A percentile compares a stretch with the other conserved stretches of the same genome.
Evolutionary conservation across 2,113 vertebrate species (phyloP).

Genomic region (Xyliphius kryptos): DNA sequence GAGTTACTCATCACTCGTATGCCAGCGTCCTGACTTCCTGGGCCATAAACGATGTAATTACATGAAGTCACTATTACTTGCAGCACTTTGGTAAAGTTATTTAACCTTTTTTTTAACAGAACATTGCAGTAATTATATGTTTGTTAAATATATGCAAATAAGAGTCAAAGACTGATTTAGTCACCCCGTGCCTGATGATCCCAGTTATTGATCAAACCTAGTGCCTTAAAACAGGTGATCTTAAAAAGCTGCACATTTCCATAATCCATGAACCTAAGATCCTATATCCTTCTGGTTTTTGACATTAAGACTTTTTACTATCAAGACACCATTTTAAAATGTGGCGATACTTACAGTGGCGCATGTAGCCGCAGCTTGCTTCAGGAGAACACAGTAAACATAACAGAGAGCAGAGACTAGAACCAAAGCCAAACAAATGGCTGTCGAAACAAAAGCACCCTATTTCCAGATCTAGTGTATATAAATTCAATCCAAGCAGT

Average conservation of each 20-base stretch:
- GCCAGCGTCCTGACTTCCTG: slow-evolving; percentile 2
- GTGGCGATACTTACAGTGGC: slow-evolving; percentile 50
- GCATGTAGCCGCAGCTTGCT: slow-evolving; percentile 27
- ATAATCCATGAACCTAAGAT: slow-evolving; percentile 49
- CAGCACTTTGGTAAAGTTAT: slow-evolving; percentile 48
- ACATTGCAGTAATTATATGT: neutral
- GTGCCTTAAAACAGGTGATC: slow-evolving; percentile 50
- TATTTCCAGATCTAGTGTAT: slow-evolving; percentile 30
- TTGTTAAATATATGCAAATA: neutral
- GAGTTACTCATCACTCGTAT: slow-evolving; percentile 42
- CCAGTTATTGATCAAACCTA: neutral
- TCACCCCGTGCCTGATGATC: no score
- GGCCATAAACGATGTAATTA: slow-evolving; percentile 43
- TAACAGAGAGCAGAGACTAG: slow-evolving; percentile 19
- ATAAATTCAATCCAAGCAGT: slow-evolving; percentile 29
- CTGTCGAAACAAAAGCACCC: slow-evolving; percentile 20
- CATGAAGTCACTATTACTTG: slow-evolving; percentile 42
- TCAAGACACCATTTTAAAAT: slow-evolving; percentile 48
- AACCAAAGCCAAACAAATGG: slow-evolving; percentile 21
- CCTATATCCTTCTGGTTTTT: slow-evolving; percentile 39
- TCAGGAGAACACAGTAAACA: slow-evolving; percentile 20
- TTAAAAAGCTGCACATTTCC: slow-evolving; percentile 54
- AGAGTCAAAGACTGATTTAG: no score
- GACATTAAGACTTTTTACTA: slow-evolving; percentile 41
- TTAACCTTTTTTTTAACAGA: slow-evolving; percentile 48